These are phyloP conservation scores for Coilia nasus DNA, from an alignment of 2,797 vertebrate genomes.

Conservation along the genomic window DNA sequence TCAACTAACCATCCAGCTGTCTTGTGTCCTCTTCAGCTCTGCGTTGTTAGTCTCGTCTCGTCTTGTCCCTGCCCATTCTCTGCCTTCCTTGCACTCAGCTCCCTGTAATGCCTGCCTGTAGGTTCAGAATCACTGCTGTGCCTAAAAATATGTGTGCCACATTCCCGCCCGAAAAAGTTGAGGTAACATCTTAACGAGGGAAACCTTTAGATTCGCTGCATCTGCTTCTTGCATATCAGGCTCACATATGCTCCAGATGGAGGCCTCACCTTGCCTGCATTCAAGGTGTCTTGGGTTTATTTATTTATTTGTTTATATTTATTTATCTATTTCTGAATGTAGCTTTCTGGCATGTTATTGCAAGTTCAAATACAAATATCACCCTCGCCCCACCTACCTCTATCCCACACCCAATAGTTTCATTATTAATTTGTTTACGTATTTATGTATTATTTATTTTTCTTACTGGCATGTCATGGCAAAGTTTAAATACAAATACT, in stretches of 20 bases:
- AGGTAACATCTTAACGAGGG: not conserved
- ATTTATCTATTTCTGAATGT: no score
- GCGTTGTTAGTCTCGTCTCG: not conserved
- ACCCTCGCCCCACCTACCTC: no score
- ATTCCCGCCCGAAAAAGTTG: not conserved
- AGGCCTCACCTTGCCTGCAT: not conserved
- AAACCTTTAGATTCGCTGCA: not conserved
- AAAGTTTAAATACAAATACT: not conserved
- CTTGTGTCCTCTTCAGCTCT: not conserved
- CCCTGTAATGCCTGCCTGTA: no score
- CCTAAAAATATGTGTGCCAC: not conserved
- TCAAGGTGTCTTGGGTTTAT: not conserved
- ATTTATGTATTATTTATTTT: not conserved
- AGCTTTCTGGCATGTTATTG: no score
- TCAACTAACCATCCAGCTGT: not conserved
- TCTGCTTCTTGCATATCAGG: not conserved
- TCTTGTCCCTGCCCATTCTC: not conserved
- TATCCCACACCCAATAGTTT: no score
- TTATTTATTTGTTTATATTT: slow-evolving; percentile 4
- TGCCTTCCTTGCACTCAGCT: no score
- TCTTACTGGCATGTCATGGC: not conserved
- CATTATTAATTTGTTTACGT: not conserved
- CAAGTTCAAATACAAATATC: no score
- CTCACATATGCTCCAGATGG: not conserved
- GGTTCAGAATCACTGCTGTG: not conserved